Conservation (phyloP, 2,797 vertebrate genomes). For the Sebastes vulpes region DNA sequence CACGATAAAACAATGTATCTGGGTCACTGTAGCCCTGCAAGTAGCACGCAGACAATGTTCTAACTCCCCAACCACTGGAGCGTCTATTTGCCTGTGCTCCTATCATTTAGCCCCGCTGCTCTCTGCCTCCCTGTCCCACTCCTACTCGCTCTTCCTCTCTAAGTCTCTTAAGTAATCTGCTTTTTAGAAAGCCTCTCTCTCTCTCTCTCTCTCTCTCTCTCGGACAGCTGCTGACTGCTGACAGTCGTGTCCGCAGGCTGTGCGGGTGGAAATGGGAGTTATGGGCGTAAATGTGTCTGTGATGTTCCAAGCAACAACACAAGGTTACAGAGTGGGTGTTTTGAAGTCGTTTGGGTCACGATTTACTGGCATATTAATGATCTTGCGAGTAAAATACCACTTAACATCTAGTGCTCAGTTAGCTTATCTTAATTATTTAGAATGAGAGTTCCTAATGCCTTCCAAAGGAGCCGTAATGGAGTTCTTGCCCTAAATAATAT, state of each 20-base stretch:
- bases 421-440: conserved; percentile 72
- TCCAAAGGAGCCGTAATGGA: conserved; percentile 35
- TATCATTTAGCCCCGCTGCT: conserved; percentile 51
- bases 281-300: conserved; percentile 45
- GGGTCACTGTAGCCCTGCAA: conserved; percentile 75
- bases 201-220: conserved; percentile 32
- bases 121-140: conserved; percentile 10
- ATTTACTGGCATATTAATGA: conserved; percentile 60
- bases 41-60: conserved; percentile 63
- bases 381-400: conserved; percentile 56
- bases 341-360: conserved; percentile 39
- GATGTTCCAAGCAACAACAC: conserved; percentile 46
- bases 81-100: conserved; percentile 64
- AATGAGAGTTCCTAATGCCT: conserved; percentile 44
- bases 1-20: conserved; percentile 76
- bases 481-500: conserved; percentile 43
- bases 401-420: conserved; percentile 58
- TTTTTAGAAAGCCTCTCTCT: conserved; percentile 55
- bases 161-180: conserved; percentile 62
- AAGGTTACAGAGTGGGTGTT: conserved; percentile 30
- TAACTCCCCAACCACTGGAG: conserved; percentile 60
- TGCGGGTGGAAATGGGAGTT: conserved; percentile 46
- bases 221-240: conserved; percentile 36
- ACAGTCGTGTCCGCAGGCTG: conserved; percentile 16
- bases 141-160: conserved; percentile 1